A percentile compares a stretch with the other conserved stretches of the same genome.
These are phyloP conservation scores for Crambe crambe DNA, from an alignment of 37 sponge, comb jelly and placozoan genomes.

Conservation along the genomic window DNA sequence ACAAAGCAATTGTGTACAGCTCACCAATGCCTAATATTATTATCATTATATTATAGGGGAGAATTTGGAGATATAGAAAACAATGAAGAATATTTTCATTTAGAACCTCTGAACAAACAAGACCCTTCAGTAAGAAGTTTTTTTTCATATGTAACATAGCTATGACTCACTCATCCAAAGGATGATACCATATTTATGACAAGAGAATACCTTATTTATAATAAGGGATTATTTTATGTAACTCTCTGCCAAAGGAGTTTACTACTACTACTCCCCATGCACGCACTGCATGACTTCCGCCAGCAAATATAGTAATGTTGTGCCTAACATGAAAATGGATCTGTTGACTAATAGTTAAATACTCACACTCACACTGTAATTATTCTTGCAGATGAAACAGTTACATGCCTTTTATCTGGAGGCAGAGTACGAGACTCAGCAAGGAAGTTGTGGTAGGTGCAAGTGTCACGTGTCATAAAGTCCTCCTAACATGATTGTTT, in stretches of 20 bases:
- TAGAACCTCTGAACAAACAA: constrained; percentile 56
- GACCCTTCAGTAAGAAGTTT: constrained; percentile 14
- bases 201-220: too few relatives aligned
- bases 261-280: too few relatives aligned
- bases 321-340: too few relatives aligned
- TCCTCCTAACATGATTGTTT: too few relatives aligned
- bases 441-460: constrained; percentile 42
- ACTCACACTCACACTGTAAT: too few relatives aligned
- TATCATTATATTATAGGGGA: constrained; percentile 37
- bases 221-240: too few relatives aligned
- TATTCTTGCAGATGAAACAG: constrained; percentile 27
- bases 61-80: constrained; percentile 47
- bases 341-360: too few relatives aligned
- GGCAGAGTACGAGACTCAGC: constrained; percentile 6
- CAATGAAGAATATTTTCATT: constrained; percentile 31
- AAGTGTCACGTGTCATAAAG: not conserved
- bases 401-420: constrained; percentile 40
- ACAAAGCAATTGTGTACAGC: not conserved
- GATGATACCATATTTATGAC: not conserved
- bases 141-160: too few relatives aligned
- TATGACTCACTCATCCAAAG: too few relatives aligned
- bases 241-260: too few relatives aligned
- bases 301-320: too few relatives aligned
- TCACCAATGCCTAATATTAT: not conserved
- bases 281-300: too few relatives aligned